Conservation (phyloP, 1,140 invertebrate species). For the Antheraea pernyi region DNA sequence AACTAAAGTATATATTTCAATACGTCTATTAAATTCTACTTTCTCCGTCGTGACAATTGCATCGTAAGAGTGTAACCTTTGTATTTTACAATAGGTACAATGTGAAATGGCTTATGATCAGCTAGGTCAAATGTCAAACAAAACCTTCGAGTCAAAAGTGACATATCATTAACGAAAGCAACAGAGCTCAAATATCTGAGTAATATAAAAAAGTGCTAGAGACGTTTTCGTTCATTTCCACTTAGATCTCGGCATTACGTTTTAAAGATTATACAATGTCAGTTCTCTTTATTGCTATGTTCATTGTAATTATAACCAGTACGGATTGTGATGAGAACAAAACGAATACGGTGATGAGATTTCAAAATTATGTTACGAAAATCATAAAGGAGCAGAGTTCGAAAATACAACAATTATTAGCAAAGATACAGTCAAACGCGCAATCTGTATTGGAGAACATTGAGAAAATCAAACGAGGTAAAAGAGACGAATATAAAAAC, state of each 20-base stretch:
- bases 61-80: conserved; percentile 7
- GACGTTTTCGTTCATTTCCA: conserved; percentile 38
- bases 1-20: background rate
- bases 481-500: conserved; percentile 30
- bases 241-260: conserved; percentile 43
- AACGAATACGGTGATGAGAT: conserved; percentile 42
- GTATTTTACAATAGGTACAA: conserved; percentile 22
- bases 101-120: conserved; percentile 50
- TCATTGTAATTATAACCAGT: conserved; percentile 54
- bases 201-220: conserved; percentile 44
- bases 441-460: conserved; percentile 55
- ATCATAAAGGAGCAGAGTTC: conserved; percentile 61
- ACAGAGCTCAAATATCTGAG: conserved; percentile 44
- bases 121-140: conserved; percentile 73
- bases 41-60: background rate
- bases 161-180: conserved; percentile 53
- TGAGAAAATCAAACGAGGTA: conserved; percentile 43
- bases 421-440: conserved; percentile 63
- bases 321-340: conserved; percentile 44
- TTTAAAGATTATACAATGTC: conserved; percentile 58
- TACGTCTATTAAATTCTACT: background rate
- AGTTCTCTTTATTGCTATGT: conserved; percentile 49
- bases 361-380: conserved; percentile 59
- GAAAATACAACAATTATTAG: conserved; percentile 53
- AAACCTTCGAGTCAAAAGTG: conserved; percentile 34